These are phyloP conservation scores for Microplitis deprimator DNA, from an alignment of 2,888 invertebrate species.

Conservation along the genomic window DNA sequence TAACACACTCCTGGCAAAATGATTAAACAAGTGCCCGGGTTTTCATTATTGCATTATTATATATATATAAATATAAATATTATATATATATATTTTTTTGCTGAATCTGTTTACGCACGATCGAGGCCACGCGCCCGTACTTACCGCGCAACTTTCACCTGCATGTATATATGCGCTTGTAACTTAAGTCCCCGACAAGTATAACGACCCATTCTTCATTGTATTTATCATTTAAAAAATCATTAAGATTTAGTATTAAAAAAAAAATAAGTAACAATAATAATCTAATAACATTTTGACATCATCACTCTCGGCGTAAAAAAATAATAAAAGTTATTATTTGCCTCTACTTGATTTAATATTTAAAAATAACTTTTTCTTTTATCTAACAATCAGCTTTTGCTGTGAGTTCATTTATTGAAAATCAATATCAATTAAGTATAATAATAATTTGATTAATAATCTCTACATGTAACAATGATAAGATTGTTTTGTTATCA, in stretches of 20 bases:
- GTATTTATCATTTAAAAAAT: conserved; percentile 7
- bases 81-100: conserved; percentile 12
- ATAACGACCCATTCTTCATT: conserved; percentile 25
- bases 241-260: neutral
- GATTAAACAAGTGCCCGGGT: neutral
- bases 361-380: conserved; percentile 2
- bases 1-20: neutral
- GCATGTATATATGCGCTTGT: conserved; percentile 38
- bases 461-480: neutral
- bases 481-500: neutral
- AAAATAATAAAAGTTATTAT: too few species aligned
- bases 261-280: neutral
- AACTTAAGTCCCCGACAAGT: conserved; percentile 19
- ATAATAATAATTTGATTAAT: conserved; percentile 6
- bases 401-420: neutral
- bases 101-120: conserved; percentile 41
- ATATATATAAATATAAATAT: conserved; percentile 1
- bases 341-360: neutral
- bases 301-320: too few species aligned
- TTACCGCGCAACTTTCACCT: conserved; percentile 50
- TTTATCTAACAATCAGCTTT: neutral
- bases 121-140: conserved; percentile 56
- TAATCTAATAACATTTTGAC: neutral
- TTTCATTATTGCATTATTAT: neutral
- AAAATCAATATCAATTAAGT: neutral